Evolutionary conservation across 2,888 invertebrate genomes (phyloP).

Genomic region (Bembecia ichneumoniformis): DNA sequence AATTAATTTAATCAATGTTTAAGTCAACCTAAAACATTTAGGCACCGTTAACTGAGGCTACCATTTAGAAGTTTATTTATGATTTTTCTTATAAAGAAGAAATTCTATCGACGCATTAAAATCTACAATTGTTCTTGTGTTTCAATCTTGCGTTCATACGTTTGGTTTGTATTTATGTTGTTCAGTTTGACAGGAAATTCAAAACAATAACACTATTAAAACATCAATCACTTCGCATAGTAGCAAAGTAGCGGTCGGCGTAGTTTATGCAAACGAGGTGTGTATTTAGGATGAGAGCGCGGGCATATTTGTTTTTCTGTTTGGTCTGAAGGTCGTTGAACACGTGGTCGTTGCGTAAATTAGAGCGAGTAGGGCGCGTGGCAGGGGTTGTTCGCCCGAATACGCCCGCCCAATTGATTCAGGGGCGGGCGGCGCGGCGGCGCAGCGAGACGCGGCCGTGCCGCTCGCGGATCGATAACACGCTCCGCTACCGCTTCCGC

Average conservation of each 20-base stretch:
- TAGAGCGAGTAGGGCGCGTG: constrained; percentile 23
- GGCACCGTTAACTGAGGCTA: no score
- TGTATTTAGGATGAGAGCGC: not conserved
- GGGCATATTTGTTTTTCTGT: not conserved
- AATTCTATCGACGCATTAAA: no score
- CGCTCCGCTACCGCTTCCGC: constrained; percentile 18
- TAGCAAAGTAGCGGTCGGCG: not conserved
- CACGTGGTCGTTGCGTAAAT: constrained; percentile 42
- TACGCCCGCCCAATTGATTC: constrained; percentile 23
- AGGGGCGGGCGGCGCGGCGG: constrained; percentile 18
- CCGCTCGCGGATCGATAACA: constrained; percentile 15
- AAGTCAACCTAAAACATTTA: no score
- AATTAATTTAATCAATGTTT: no score
- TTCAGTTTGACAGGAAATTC: no score
- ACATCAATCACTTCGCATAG: not conserved
- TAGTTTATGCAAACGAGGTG: not conserved
- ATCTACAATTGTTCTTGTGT: no score
- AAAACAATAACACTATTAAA: no score
- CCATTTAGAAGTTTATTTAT: no score
- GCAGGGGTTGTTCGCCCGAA: constrained; percentile 21
- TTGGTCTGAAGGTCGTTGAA: constrained; percentile 37
- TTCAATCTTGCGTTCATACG: no score
- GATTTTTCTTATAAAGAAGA: no score
- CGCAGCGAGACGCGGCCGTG: constrained; percentile 25
- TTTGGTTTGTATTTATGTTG: no score